These are phyloP conservation scores for Oxyteleia sp. DNA, from an alignment of 2,888 invertebrate species.

Conservation along the genomic window DNA sequence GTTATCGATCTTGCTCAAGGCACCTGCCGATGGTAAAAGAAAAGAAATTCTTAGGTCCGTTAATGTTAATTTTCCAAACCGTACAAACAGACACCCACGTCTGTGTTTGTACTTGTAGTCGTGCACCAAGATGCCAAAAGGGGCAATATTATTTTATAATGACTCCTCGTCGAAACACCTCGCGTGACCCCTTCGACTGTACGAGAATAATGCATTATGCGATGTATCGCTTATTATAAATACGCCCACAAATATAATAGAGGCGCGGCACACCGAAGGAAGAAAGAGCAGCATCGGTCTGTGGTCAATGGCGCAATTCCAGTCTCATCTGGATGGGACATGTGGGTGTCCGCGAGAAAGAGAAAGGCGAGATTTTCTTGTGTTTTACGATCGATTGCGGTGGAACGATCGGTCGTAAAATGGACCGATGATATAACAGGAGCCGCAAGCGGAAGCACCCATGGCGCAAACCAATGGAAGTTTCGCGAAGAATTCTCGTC, in stretches of 20 bases:
- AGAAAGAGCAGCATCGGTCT: constrained; percentile 54
- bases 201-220: constrained; percentile 78
- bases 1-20: not conserved
- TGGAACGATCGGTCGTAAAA: constrained; percentile 57
- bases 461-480: constrained; percentile 5
- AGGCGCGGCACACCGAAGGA: constrained; percentile 62
- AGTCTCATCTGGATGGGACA: constrained; percentile 63
- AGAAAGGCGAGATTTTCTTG: constrained; percentile 53
- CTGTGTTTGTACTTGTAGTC: constrained; percentile 15
- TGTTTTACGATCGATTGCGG: constrained; percentile 66
- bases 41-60: constrained; percentile 20
- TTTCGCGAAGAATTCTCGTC: constrained; percentile 52
- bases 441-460: constrained; percentile 29
- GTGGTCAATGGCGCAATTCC: too few relatives aligned
- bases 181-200: constrained; percentile 67
- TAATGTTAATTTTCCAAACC: constrained; percentile 28
- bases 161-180: constrained; percentile 73
- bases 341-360: constrained; percentile 57
- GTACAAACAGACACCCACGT: constrained; percentile 57
- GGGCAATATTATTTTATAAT: constrained; percentile 68
- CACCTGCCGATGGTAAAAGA: not conserved
- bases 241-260: constrained; percentile 77
- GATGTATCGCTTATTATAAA: constrained; percentile 83
- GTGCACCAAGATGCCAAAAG: constrained; percentile 51
- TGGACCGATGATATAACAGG: constrained; percentile 40